phyloP scores from a whole-genome alignment of 2,797 vertebrate genomes.

The Pangasius macronema region DNA sequence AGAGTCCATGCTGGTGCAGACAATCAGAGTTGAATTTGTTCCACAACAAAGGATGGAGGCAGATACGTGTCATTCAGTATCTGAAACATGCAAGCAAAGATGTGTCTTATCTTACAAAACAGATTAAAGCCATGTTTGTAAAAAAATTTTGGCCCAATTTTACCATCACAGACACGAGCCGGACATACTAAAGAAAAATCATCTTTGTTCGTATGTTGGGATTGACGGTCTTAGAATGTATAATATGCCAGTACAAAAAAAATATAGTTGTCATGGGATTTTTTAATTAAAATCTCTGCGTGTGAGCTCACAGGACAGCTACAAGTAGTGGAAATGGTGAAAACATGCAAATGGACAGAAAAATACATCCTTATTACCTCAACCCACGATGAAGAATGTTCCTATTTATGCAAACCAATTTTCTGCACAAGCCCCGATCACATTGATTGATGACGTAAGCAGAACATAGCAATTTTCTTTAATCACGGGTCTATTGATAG shows the following conservation, averaged over 20 bases:
- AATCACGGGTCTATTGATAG: neutral
- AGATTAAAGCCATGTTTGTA: neutral
- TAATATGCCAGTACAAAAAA: neutral
- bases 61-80: conserved; percentile 29
- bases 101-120: neutral
- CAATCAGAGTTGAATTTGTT: conserved; percentile 45
- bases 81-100: conserved; percentile 27
- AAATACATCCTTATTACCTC: neutral
- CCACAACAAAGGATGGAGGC: conserved; percentile 37
- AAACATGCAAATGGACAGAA: neutral
- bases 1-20: conserved; percentile 49
- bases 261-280: neutral
- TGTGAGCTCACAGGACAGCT: neutral
- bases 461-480: neutral
- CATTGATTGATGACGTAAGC: neutral
- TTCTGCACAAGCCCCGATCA: too few relatives aligned
- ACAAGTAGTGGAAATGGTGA: neutral
- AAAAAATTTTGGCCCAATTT: neutral
- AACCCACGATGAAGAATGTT: neutral
- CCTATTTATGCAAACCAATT: neutral
- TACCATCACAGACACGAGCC: neutral
- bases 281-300: neutral
- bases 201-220: neutral
- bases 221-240: neutral
- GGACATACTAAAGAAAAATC: neutral